Base-by-base conservation (phyloP, 1,140 invertebrate genomes). In the Drosophila auraria region DNA sequence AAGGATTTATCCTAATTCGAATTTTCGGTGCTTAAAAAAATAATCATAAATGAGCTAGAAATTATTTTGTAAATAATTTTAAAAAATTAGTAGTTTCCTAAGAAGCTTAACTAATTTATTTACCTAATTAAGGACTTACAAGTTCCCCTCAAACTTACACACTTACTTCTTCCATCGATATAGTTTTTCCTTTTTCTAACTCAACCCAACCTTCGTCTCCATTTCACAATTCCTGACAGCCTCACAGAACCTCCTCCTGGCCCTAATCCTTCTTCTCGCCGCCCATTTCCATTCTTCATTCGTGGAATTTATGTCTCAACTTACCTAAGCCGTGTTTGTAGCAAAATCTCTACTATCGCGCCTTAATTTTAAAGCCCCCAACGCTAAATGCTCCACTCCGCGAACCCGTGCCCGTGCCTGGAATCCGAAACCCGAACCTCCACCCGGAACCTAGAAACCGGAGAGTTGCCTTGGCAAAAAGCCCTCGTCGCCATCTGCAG, bases 321-420 rank as follows among this genome's bases (percentile, higher is more conserved):
- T 87, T 30, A 38, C 36, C 70, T 77, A 87, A 83, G 71, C 80
- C 68, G 25, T 54, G 62, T 54, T 64, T 62, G 65, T 74, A 36
- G 78, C 72, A 80, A 79, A 83, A 75, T 77, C 60, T 68, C 72
- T 76, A 89, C 73, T 83, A 89, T 69, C 53, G 78, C 45, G 64
- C 72, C 83, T 89, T 89, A 87, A 81, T 83, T 87, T 89, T 89
- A 80, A 89, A 89, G 77, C 77, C 65, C 69, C 75, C 61, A 64
- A 66, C 64, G 86, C 80, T 77, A 77, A 76, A 82, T 69, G 77
- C 40, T 53, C 20, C 49, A 17, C 40, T 63, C 11, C 7, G 38
- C 36, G 9, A 44, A 25, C 20, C 20, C 11, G 9, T 40, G 15
- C 20, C 54, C 17, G 3, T 23, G 20, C 23, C 36, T 12, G 40